Percentiles rank a stretch among this genome's conserved stretches.
These are phyloP conservation scores for Hemicrepidius hirtus DNA, from an alignment of 2,888 invertebrate genomes.

Conservation along the genomic window DNA sequence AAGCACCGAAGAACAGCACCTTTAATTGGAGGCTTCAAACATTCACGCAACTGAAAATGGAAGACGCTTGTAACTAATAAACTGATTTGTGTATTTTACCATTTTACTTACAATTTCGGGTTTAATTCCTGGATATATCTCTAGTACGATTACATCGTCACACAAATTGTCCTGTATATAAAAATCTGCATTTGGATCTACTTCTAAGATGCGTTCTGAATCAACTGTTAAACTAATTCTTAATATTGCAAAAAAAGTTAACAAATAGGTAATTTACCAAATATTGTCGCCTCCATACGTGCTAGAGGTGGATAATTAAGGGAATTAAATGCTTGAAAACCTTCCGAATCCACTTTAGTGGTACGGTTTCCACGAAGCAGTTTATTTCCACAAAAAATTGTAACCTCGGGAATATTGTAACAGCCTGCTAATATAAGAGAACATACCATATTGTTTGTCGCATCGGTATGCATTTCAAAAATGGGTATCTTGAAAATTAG, in stretches of 20 bases:
- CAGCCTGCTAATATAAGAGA: conserved; percentile 93
- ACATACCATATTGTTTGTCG: conserved; percentile 94
- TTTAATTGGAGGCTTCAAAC: conserved; percentile 81
- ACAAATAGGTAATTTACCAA: conserved; percentile 72
- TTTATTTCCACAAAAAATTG: conserved; percentile 91
- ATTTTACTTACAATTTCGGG: neutral
- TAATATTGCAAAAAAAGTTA: neutral
- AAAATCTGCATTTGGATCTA: neutral
- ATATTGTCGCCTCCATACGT: conserved; percentile 81
- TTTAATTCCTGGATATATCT: conserved; percentile 18
- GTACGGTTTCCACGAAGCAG: conserved; percentile 93
- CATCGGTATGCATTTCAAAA: conserved; percentile 95
- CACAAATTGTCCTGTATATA: neutral
- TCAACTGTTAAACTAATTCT: neutral
- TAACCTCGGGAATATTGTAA: conserved; percentile 93
- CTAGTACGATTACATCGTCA: neutral
- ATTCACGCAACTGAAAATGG: conserved; percentile 75
- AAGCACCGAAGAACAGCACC: conserved; percentile 95
- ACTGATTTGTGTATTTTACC: neutral
- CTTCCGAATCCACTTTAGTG: conserved; percentile 82
- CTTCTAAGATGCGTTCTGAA: neutral
- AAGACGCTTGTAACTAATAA: neutral
- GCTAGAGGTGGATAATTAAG: conserved; percentile 91
- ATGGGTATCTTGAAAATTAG: conserved; percentile 83
- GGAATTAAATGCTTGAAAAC: conserved; percentile 87